phyloP scores from a whole-genome alignment of 2,888 invertebrate genomes.

The Nebria brevicollis region DNA sequence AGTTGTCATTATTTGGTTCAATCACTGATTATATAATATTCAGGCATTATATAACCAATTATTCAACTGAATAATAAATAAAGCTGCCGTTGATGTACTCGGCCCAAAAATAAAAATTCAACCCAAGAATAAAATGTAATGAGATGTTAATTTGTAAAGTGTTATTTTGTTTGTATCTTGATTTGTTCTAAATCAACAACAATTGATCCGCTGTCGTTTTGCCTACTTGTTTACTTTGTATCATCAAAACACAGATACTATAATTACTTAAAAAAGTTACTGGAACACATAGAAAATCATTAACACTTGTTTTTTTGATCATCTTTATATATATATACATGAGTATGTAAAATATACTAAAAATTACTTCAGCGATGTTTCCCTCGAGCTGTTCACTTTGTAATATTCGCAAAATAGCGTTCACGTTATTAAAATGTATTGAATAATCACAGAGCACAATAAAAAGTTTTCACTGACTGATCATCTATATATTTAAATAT shows the following conservation, averaged over 20 bases:
- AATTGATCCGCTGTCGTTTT: slow-evolving; percentile 31
- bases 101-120: neutral
- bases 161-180: slow-evolving; percentile 18
- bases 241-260: slow-evolving; percentile 43
- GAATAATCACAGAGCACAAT: slow-evolving; percentile 44
- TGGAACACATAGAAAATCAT: slow-evolving; percentile 46
- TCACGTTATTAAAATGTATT: slow-evolving; percentile 38
- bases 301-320: slow-evolving; percentile 39
- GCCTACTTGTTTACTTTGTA: slow-evolving; percentile 36
- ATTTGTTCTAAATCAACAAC: slow-evolving; percentile 32
- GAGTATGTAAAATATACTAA: slow-evolving; percentile 46
- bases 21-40: neutral
- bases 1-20: too few relatives aligned
- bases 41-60: neutral
- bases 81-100: neutral
- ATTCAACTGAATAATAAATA: neutral
- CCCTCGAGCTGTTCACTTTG: slow-evolving; percentile 32
- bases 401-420: slow-evolving; percentile 41
- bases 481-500: slow-evolving; percentile 16
- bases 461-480: slow-evolving; percentile 37
- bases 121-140: neutral
- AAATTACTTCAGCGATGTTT: slow-evolving; percentile 43
- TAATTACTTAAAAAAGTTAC: slow-evolving; percentile 46
- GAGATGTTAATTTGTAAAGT: neutral
- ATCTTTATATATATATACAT: slow-evolving; percentile 39